A percentile compares a stretch with the other conserved stretches of the same genome.
Conservation (phyloP, 2,888 invertebrate genomes). For the Kuschelorhynchus macadamiae region DNA sequence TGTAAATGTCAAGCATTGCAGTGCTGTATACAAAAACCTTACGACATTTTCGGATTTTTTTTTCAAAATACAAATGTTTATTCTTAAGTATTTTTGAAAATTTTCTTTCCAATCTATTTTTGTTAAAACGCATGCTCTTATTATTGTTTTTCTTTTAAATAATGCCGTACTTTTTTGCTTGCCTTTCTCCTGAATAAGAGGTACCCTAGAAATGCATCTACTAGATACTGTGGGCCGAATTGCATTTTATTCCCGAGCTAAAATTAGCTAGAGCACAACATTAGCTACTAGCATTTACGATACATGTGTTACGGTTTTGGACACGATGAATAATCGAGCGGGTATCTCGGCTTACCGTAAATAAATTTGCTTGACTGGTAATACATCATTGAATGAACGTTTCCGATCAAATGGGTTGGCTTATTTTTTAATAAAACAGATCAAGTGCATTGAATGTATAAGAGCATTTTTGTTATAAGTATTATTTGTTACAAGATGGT, state of each 20-base stretch:
- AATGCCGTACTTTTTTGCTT: too few relatives aligned
- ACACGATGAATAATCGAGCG: constrained; percentile 34
- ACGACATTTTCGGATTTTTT: too few relatives aligned
- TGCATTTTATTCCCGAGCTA: constrained; percentile 26
- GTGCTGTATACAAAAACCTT: too few relatives aligned
- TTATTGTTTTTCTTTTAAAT: too few relatives aligned
- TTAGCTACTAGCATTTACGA: constrained; percentile 32
- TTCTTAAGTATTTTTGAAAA: too few relatives aligned
- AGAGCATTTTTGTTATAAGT: too few relatives aligned
- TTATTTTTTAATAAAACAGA: constrained; percentile 15
- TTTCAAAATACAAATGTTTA: too few relatives aligned
- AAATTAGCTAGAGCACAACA: constrained; percentile 28
- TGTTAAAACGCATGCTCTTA: too few relatives aligned
- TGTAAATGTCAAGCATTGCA: too few relatives aligned
- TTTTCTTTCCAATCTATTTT: too few relatives aligned
- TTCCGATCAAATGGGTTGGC: constrained; percentile 25
- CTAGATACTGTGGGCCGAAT: constrained; percentile 6
- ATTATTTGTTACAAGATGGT: too few relatives aligned
- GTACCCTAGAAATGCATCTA: constrained; percentile 27
- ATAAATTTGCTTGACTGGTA: constrained; percentile 27
- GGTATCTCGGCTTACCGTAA: constrained; percentile 26
- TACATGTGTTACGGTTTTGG: constrained; percentile 38
- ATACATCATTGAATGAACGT: constrained; percentile 31
- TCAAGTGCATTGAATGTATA: not conserved
- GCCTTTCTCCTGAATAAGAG: not conserved